Percentiles rank a stretch among this genome's conserved stretches.
Conservation (phyloP, 1,140 invertebrate genomes). For the Drosophila lini region DNA sequence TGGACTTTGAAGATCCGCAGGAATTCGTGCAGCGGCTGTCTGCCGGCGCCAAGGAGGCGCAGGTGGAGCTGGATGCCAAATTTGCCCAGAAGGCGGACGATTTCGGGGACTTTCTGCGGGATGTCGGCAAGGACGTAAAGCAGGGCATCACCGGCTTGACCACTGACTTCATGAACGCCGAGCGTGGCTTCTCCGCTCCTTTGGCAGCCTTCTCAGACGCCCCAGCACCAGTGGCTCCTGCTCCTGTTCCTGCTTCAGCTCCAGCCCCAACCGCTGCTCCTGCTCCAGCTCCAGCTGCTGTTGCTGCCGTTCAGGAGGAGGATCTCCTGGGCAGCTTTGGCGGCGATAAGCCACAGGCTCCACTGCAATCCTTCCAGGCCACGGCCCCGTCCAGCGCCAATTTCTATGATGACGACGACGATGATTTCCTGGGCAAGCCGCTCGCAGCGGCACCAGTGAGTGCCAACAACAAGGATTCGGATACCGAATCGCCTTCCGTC, state of each 20-base stretch:
- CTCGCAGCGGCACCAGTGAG: constrained; percentile 31
- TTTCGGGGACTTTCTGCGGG: constrained; percentile 63
- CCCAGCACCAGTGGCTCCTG: constrained; percentile 7
- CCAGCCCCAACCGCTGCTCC: not conserved
- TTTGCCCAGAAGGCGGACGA: constrained; percentile 67
- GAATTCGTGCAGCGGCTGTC: constrained; percentile 78
- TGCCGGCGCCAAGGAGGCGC: constrained; percentile 73
- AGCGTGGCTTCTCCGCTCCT: constrained; percentile 49
- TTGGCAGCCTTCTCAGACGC: constrained; percentile 20
- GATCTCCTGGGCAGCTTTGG: constrained; percentile 66
- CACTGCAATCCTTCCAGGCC: constrained; percentile 53
- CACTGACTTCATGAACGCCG: constrained; percentile 78
- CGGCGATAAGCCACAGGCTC: constrained; percentile 42
- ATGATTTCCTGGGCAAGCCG: constrained; percentile 54
- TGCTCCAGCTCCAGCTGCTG: not conserved
- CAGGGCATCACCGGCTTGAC: constrained; percentile 63
- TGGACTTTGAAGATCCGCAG: constrained; percentile 75
- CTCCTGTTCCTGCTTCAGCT: not conserved
- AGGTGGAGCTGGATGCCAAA: constrained; percentile 72
- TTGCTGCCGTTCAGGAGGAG: constrained; percentile 23
- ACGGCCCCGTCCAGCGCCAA: constrained; percentile 44
- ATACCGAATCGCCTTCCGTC: constrained; percentile 76
- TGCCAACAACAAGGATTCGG: constrained; percentile 65
- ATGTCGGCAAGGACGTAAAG: constrained; percentile 48
- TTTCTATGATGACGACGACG: constrained; percentile 59